phyloP scores from a whole-genome alignment of 2,888 invertebrate species.

The Campoplex capitator region DNA sequence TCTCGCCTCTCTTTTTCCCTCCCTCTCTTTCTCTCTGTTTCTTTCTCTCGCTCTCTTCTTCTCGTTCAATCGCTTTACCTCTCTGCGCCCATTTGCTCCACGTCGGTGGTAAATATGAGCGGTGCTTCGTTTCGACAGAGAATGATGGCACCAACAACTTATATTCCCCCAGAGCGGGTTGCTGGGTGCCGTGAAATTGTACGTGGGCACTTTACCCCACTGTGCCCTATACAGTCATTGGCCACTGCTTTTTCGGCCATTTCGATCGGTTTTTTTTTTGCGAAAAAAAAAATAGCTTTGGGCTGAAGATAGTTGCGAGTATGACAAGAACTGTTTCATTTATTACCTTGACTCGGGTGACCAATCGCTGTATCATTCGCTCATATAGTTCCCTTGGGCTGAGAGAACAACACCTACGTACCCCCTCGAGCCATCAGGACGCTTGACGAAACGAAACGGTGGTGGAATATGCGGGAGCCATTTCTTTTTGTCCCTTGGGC shows the following conservation, averaged over 20 bases:
- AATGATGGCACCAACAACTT: constrained; percentile 82
- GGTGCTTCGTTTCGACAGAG: constrained; percentile 81
- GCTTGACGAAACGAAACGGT: constrained; percentile 53
- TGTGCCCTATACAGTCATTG: constrained; percentile 26
- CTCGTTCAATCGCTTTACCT: constrained; percentile 56
- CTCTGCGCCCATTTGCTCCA: constrained; percentile 74
- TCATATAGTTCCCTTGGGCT: constrained; percentile 21
- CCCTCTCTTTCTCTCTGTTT: not conserved
- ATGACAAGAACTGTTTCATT: constrained; percentile 33
- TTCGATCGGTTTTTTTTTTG: not conserved
- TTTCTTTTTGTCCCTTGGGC: constrained; percentile 66
- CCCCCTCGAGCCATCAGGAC: constrained; percentile 40
- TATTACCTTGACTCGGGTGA: constrained; percentile 25
- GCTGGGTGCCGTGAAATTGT: constrained; percentile 48
- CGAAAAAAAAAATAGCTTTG: not conserved
- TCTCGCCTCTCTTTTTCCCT: not conserved
- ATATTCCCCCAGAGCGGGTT: constrained; percentile 74
- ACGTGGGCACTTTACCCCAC: constrained; percentile 62
- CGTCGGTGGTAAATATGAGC: constrained; percentile 82
- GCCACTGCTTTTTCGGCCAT: constrained; percentile 20
- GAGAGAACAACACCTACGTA: constrained; percentile 27
- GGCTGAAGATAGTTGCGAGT: not conserved
- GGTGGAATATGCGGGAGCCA: constrained; percentile 61
- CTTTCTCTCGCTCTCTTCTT: not conserved
- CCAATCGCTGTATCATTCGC: constrained; percentile 32